A percentile compares a stretch with the other conserved stretches of the same genome.
phyloP scores from a whole-genome alignment of 1,140 invertebrate genomes.

The Cyclina sinensis region DNA sequence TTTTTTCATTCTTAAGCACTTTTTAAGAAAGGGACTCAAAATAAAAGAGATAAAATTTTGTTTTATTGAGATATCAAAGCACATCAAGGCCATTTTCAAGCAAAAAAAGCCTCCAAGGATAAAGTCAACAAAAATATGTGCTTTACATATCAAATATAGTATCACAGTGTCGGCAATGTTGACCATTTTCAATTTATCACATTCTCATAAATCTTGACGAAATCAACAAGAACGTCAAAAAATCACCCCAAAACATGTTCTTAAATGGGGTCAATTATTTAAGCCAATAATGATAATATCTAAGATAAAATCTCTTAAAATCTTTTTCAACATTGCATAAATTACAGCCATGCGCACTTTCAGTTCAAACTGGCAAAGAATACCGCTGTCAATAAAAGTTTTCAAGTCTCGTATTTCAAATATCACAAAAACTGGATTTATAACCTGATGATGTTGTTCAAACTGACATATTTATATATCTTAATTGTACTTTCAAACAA shows the following conservation, averaged over 20 bases:
- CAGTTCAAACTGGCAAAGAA: not conserved
- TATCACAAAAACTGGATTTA: slow-evolving; percentile 8
- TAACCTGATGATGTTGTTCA: not conserved
- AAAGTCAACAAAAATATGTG: not conserved
- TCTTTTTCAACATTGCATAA: not conserved
- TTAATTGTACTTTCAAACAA: not conserved
- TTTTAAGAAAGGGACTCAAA: too few species aligned
- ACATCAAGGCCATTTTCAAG: too few species aligned
- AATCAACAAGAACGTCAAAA: not conserved
- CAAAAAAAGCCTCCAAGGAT: too few species aligned
- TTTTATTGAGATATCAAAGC: too few species aligned
- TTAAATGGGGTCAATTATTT: not conserved
- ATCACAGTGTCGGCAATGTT: not conserved
- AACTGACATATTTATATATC: not conserved
- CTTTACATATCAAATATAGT: not conserved
- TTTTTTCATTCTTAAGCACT: too few species aligned
- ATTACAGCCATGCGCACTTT: not conserved
- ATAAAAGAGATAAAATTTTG: too few species aligned
- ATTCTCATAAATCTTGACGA: slow-evolving; percentile 29
- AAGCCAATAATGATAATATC: slow-evolving; percentile 23
- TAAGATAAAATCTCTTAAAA: not conserved
- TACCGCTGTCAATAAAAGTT: slow-evolving; percentile 2
- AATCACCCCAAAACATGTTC: not conserved
- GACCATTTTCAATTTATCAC: slow-evolving; percentile 12
- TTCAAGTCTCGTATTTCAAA: slow-evolving; percentile 17